Evolutionary conservation across 2,113 vertebrate species (phyloP), one percentile per base, ranked within the genome.

Genomic region (Bostrychus sinensis): DNA sequence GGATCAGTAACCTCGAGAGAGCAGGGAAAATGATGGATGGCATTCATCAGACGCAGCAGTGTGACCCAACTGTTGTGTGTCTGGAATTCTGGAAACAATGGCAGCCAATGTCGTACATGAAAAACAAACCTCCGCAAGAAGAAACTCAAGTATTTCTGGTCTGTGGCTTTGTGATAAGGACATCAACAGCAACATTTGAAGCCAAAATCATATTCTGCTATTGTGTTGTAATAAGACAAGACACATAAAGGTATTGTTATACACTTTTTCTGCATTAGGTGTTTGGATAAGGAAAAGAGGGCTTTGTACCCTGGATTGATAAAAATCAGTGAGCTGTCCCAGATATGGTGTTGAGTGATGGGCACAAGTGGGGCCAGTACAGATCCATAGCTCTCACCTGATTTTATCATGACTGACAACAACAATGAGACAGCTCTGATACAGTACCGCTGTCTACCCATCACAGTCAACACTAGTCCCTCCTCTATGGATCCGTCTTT

Each of bases 331-430:
- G 34, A 46, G 46, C n/a, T 39, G 75, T 75, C 63, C 50, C 17
- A 67, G 37, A 75, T 59, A 56, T 17, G 56, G 34, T 12, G 57
- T 58, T 65, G 58, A 73, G 54, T 73, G 77, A 73, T 58, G 45
- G 69, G 48, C 56, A 61, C 56, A 66, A 34, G 51, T 58, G 60
- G 12, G 4, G 26, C 37, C 5, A 1, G 17, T 34, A 66, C 53
- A 62, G 46, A 64, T 70, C 43, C 39, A 23, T 43, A 43, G 45
- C 56, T 32, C 32, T 67, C 36, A 38, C 42, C 39, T 70, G 56
- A 71, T 62, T 60, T 75, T 51, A 65, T 72, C 77, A 55, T 1
- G 3, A 9, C 45, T 41, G 60, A 76, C 38, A 48, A 45, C 23
- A 2, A n/a, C n/a, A 17, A 36, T 42, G 32, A 48, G 38, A n/a